Conservation (phyloP, 2,888 invertebrate species). For the Trypoxylon attenuatum region DNA sequence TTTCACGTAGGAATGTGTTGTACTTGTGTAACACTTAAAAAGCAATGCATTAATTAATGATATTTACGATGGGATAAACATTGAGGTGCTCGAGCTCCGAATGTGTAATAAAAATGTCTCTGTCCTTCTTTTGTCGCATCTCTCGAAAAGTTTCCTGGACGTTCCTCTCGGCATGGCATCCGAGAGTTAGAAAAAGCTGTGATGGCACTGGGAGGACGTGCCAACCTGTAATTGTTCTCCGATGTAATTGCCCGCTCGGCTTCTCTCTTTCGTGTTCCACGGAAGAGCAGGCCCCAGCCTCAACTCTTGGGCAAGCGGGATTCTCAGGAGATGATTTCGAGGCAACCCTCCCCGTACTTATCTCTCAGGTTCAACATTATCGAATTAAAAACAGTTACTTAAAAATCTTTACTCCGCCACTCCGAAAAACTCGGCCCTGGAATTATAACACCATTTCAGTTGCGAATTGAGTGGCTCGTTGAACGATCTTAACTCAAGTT, state of each 20-base stretch:
- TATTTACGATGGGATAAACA: not conserved
- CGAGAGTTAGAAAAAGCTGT: constrained; percentile 61
- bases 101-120: constrained; percentile 38
- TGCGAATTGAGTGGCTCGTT: too few relatives aligned
- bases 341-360: constrained; percentile 16
- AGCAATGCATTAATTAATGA: not conserved
- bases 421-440: not conserved
- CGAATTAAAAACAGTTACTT: constrained; percentile 19
- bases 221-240: constrained; percentile 71
- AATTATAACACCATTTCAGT: not conserved
- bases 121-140: constrained; percentile 12
- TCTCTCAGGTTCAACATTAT: constrained; percentile 14
- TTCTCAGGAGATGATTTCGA: constrained; percentile 33
- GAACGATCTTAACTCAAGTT: too few relatives aligned
- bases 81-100: constrained; percentile 12
- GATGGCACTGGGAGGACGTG: constrained; percentile 64
- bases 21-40: too few relatives aligned
- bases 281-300: constrained; percentile 34
- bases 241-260: constrained; percentile 64
- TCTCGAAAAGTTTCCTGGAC: constrained; percentile 57
- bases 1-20: too few relatives aligned
- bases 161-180: constrained; percentile 61
- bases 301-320: constrained; percentile 11
- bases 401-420: not conserved
- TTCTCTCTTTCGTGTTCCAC: constrained; percentile 24